A percentile compares a stretch with the other conserved stretches of the same genome.
Conservation (phyloP, 2,797 vertebrate species). For the Crypturellus tataupa region DNA sequence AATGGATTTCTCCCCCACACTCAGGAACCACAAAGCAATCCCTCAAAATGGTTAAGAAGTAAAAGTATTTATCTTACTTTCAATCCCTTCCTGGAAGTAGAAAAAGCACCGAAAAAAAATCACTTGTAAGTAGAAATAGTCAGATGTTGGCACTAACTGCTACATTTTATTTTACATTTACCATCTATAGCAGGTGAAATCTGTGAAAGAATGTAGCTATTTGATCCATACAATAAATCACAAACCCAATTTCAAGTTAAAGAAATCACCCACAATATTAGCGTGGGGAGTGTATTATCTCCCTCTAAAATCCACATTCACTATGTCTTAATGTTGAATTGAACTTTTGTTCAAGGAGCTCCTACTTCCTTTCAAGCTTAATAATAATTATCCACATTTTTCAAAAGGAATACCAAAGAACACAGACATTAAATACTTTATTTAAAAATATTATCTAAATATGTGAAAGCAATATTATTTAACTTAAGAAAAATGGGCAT, state of each 20-base stretch:
- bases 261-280: not conserved
- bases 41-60: not conserved
- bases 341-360: not conserved
- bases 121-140: rapidly evolving
- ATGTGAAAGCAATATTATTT: not conserved
- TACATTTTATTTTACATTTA: not conserved
- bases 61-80: not conserved
- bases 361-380: not conserved
- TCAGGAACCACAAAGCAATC: not conserved
- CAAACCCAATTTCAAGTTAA: not conserved
- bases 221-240: not conserved
- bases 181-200: not conserved
- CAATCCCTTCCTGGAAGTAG: not conserved
- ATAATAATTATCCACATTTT: not conserved
- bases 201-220: not conserved
- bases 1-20: not conserved
- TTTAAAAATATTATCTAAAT: not conserved
- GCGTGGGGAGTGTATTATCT: not conserved
- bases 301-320: not conserved
- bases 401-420: not conserved
- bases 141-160: rapidly evolving
- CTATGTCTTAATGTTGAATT: not conserved
- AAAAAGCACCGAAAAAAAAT: not conserved
- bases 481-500: not conserved
- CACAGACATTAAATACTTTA: not conserved